Conservation (phyloP, 2,113 vertebrate genomes). For the Mastomys natalensis region DNA sequence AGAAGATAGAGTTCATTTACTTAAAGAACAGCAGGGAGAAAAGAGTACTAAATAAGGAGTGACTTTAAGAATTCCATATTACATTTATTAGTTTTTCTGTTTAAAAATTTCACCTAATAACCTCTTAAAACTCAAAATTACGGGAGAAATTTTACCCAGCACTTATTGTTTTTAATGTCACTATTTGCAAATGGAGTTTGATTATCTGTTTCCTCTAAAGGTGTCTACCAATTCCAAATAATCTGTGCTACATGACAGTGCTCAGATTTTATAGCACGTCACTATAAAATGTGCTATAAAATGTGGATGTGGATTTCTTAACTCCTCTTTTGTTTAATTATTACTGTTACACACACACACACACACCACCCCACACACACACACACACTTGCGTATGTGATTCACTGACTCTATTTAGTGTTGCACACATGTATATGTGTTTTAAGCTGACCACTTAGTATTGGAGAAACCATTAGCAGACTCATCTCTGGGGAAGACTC, state of each 20-base stretch:
- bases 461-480: neutral
- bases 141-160: slow-evolving; percentile 15
- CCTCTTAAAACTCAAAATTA: slow-evolving; percentile 24
- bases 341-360: neutral
- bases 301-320: neutral
- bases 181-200: slow-evolving; percentile 28
- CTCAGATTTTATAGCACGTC: neutral
- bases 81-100: slow-evolving; percentile 50
- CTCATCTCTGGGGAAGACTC: neutral
- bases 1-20: neutral
- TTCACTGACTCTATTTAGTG: neutral
- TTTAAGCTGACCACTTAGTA: neutral
- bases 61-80: slow-evolving; percentile 15
- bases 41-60: neutral
- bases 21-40: slow-evolving; percentile 30
- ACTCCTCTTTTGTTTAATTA: neutral
- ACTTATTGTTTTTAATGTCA: neutral
- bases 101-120: neutral
- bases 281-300: too few species aligned
- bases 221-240: neutral
- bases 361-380: too few species aligned
- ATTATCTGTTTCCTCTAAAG: slow-evolving; percentile 1
- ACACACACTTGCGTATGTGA: neutral
- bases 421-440: neutral
- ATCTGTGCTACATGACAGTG: neutral